These are phyloP conservation scores for Himalopsyche japonica DNA, from an alignment of 2,888 invertebrate species.

Conservation along the genomic window DNA sequence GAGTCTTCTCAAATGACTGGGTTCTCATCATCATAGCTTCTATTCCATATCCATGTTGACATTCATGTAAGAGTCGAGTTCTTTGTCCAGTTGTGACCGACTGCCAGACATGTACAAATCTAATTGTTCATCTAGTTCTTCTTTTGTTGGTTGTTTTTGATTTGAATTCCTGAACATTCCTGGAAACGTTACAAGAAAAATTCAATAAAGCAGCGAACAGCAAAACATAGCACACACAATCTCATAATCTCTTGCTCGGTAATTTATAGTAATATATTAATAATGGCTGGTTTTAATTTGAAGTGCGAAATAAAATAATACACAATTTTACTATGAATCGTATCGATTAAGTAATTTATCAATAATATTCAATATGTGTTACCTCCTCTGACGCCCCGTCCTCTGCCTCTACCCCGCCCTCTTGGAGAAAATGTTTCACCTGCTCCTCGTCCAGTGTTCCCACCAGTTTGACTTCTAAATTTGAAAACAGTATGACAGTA, in stretches of 20 bases:
- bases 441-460: neutral
- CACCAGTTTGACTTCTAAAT: neutral
- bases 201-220: neutral
- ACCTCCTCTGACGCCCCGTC: slow-evolving; percentile 12
- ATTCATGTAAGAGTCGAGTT: slow-evolving; percentile 62
- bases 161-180: slow-evolving; percentile 28
- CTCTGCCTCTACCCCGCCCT: slow-evolving; percentile 16
- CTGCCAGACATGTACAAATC: slow-evolving; percentile 74
- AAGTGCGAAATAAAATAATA: too few relatives aligned
- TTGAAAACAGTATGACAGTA: neutral
- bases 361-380: neutral
- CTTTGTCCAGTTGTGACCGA: slow-evolving; percentile 60
- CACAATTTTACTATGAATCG: too few relatives aligned
- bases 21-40: neutral
- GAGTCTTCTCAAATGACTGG: neutral
- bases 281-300: too few relatives aligned
- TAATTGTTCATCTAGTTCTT: slow-evolving; percentile 69
- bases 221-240: too few relatives aligned
- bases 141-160: slow-evolving; percentile 52
- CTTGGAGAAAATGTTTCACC: slow-evolving; percentile 11
- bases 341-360: too few relatives aligned
- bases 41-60: slow-evolving; percentile 28
- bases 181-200: neutral
- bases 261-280: too few relatives aligned
- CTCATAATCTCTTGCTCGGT: too few relatives aligned